phyloP scores from a whole-genome alignment of 2,113 vertebrate genomes.

The Chaenogobius annularis region DNA sequence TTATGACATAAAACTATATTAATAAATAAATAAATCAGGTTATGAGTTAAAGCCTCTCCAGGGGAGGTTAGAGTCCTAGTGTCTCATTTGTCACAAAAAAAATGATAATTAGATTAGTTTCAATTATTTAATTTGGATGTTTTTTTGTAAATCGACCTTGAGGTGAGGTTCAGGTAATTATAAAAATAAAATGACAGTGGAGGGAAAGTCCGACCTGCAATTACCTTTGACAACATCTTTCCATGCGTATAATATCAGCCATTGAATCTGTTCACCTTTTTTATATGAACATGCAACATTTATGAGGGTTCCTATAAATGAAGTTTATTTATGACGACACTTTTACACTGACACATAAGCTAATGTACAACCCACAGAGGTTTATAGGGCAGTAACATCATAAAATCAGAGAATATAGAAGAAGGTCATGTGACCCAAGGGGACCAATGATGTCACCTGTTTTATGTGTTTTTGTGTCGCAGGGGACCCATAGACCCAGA shows the following conservation, averaged over 20 bases:
- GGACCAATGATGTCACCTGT: constrained; percentile 8
- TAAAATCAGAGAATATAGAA: background rate
- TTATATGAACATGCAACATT: background rate
- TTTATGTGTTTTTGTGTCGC: constrained; percentile 37
- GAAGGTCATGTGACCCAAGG: background rate
- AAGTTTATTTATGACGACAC: background rate
- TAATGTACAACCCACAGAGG: background rate
- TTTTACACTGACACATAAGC: background rate
- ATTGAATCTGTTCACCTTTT: background rate
- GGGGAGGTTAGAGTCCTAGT: background rate
- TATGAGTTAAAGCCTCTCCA: background rate
- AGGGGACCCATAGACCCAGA: constrained; percentile 70
- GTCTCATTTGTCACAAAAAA: background rate
- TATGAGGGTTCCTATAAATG: background rate
- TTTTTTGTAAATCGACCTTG: background rate
- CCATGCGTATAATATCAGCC: background rate
- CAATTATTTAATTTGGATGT: constrained; percentile 6
- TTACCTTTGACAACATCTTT: background rate
- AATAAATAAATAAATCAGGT: background rate
- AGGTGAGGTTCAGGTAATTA: background rate
- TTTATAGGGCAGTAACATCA: background rate
- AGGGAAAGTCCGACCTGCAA: background rate
- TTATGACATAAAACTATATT: background rate
- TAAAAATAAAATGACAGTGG: background rate
- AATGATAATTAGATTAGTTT: background rate